phyloP scores from a whole-genome alignment of 2,113 vertebrate species.

The Crypturellus undulatus region DNA sequence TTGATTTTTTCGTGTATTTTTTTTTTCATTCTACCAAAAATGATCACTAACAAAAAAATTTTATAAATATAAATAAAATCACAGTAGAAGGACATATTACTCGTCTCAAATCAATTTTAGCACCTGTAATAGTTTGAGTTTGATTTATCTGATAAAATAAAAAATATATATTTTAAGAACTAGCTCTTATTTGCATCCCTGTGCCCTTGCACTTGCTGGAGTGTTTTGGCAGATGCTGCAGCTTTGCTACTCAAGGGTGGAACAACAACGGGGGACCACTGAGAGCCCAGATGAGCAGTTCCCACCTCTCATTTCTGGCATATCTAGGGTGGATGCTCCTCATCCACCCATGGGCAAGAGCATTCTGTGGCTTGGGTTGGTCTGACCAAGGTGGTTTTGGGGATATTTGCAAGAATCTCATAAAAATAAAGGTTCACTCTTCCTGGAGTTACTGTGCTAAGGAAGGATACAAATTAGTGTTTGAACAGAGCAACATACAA shows the following conservation, averaged over 20 bases:
- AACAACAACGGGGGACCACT: background rate
- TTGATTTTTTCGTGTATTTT: background rate
- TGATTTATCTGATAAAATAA: background rate
- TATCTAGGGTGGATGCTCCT: background rate
- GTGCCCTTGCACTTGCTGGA: background rate
- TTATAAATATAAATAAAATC: background rate
- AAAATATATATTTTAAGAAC: background rate
- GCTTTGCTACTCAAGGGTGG: background rate
- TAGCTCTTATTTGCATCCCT: background rate
- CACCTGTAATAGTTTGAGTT: background rate
- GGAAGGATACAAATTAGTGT: background rate
- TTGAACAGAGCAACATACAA: background rate
- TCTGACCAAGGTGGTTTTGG: background rate
- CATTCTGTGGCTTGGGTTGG: background rate
- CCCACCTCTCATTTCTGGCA: background rate
- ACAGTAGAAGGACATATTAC: background rate
- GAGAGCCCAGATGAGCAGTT: background rate
- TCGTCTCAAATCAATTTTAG: background rate
- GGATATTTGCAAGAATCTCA: background rate
- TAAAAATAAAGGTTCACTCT: background rate
- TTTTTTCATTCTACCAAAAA: background rate
- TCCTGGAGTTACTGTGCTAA: background rate
- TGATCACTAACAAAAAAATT: background rate
- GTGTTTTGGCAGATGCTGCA: background rate
- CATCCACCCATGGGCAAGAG: fast-evolving